Evolutionary conservation across 2,888 invertebrate genomes (phyloP).

Genomic region (Drosophila demipolita): DNA sequence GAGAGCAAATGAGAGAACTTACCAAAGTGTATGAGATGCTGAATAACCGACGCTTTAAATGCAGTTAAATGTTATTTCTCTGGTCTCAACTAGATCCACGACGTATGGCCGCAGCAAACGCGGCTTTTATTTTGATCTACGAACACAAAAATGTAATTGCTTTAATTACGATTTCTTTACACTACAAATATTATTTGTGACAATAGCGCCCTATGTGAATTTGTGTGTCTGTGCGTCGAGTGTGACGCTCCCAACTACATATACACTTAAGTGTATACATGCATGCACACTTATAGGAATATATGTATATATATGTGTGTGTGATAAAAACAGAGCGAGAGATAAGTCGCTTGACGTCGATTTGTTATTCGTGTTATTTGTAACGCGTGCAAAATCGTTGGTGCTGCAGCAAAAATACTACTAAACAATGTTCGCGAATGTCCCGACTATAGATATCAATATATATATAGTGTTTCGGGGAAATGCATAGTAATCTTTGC

Average conservation of each 20-base stretch:
- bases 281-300: not conserved
- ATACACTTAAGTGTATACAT: constrained; percentile 21
- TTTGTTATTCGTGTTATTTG: constrained; percentile 39
- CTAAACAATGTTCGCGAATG: constrained; percentile 30
- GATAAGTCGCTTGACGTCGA: constrained; percentile 41
- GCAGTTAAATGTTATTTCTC: constrained; percentile 13
- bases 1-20: constrained; percentile 23
- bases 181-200: constrained; percentile 15
- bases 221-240: constrained; percentile 8
- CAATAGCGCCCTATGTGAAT: constrained; percentile 6
- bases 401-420: constrained; percentile 16
- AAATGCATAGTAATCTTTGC: constrained; percentile 26
- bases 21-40: constrained; percentile 36
- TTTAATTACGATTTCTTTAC: constrained; percentile 28
- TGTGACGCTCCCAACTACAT: constrained; percentile 11
- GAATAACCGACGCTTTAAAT: constrained; percentile 25
- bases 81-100: constrained; percentile 15
- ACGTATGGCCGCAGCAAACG: constrained; percentile 45
- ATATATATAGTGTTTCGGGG: not conserved
- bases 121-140: constrained; percentile 49
- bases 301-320: constrained; percentile 13
- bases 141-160: constrained; percentile 43
- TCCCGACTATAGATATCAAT: not conserved
- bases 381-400: constrained; percentile 55
- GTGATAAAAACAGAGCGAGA: constrained; percentile 46